These are phyloP conservation scores for Macrotrachela quadricornifera DNA, from an alignment of 1,140 invertebrate genomes.

Conservation along the genomic window DNA sequence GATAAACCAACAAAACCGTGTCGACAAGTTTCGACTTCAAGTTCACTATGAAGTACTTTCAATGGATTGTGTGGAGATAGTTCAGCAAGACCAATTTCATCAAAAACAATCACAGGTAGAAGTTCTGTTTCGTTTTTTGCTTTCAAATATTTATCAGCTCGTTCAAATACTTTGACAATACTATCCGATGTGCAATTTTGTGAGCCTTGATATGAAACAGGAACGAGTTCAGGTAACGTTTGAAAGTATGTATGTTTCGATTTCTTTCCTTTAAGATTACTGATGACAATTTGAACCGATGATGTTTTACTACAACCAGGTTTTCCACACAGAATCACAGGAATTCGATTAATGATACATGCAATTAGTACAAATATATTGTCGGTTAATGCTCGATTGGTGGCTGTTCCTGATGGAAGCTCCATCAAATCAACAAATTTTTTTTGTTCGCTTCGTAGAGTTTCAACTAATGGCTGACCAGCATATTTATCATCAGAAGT, in stretches of 20 bases:
- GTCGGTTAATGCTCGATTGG: conserved; percentile 12
- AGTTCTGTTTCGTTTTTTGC: no score
- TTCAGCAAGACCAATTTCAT: conserved; percentile 14
- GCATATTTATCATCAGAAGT: no score
- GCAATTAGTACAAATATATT: conserved; percentile 14
- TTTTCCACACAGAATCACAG: conserved; percentile 14
- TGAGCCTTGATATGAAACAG: conserved; percentile 13
- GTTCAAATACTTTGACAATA: conserved; percentile 14
- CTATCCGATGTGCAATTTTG: conserved; percentile 13
- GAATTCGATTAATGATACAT: conserved; percentile 12
- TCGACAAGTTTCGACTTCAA: conserved; percentile 12
- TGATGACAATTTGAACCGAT: conserved; percentile 12
- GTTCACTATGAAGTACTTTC: conserved; percentile 16
- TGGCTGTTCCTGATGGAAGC: conserved; percentile 11
- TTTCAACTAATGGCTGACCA: no score
- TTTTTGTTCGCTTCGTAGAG: no score
- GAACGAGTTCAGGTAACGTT: conserved; percentile 10
- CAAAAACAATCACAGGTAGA: no score
- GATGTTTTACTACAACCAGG: conserved; percentile 14
- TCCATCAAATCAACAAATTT: no score
- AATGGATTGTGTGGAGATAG: conserved; percentile 20
- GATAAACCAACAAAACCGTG: conserved; percentile 14
- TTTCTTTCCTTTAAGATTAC: conserved; percentile 13
- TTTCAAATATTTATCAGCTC: no score
- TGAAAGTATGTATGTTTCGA: conserved; percentile 10